Percentiles rank a stretch among this genome's conserved stretches.
phyloP scores from a whole-genome alignment of 2,888 invertebrate genomes.

The Deilephila porcellus region DNA sequence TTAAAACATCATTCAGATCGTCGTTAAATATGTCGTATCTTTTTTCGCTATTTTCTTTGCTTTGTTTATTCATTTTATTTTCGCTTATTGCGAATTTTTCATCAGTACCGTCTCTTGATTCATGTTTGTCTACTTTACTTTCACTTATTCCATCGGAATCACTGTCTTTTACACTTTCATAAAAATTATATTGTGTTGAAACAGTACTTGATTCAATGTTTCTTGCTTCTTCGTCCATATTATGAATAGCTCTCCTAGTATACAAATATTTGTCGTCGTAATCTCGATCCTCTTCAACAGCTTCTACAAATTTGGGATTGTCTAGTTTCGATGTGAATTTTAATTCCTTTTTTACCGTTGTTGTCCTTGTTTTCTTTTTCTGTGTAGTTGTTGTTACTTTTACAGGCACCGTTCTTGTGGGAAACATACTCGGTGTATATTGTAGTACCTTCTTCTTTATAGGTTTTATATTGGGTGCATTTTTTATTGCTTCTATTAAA shows the following conservation, averaged over 20 bases:
- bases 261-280: conserved; percentile 42
- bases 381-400: background rate
- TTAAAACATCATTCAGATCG: conserved; percentile 2
- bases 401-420: conserved; percentile 16
- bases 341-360: conserved; percentile 8
- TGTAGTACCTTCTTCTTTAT: conserved; percentile 55
- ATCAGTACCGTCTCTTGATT: background rate
- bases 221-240: background rate
- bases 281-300: conserved; percentile 40
- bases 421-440: conserved; percentile 33
- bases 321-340: conserved; percentile 1
- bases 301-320: conserved; percentile 34
- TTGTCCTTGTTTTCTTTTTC: background rate
- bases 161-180: background rate
- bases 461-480: conserved; percentile 68
- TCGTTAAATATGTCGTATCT: conserved; percentile 16
- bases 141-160: background rate
- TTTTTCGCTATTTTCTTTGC: background rate
- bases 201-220: background rate
- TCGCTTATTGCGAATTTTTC: background rate
- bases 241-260: conserved; percentile 36
- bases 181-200: background rate
- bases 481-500: conserved; percentile 71
- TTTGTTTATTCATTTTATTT: background rate
- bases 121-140: background rate